Percentiles rank a stretch among this genome's conserved stretches.
These are phyloP conservation scores for Lampropteryx suffumata DNA, from an alignment of 2,888 invertebrate genomes.

Conservation along the genomic window DNA sequence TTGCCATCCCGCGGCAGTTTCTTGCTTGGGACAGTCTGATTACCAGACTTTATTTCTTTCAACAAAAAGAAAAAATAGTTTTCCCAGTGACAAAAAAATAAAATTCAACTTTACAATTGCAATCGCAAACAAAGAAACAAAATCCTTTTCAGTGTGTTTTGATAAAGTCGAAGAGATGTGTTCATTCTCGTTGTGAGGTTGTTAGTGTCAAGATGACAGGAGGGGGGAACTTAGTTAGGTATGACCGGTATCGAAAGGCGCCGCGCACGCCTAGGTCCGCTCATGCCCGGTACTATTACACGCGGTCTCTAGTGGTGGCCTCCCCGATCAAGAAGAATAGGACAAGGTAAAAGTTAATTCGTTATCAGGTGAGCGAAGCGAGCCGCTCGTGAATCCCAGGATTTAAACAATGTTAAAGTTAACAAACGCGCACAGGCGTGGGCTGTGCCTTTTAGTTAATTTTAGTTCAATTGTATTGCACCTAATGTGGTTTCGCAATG, in stretches of 20 bases:
- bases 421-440: no score
- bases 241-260: conserved; percentile 61
- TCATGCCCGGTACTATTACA: conserved; percentile 67
- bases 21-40: conserved; percentile 34
- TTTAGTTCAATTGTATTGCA: no score
- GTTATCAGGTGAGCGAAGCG: not conserved
- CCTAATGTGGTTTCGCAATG: no score
- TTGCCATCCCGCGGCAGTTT: conserved; percentile 50
- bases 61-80: not conserved
- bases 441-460: no score
- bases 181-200: conserved; percentile 33
- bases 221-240: conserved; percentile 58
- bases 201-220: conserved; percentile 62
- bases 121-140: no score
- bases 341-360: conserved; percentile 49
- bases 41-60: conserved; percentile 2
- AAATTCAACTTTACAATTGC: no score
- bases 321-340: conserved; percentile 43
- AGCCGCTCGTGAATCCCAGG: no score
- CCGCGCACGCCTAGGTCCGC: conserved; percentile 54
- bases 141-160: not conserved
- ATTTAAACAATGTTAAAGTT: no score
- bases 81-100: no score
- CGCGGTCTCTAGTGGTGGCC: conserved; percentile 58
- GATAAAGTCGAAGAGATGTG: not conserved